phyloP scores from a whole-genome alignment of 2,113 vertebrate species.

The Dipodomys ordii region DNA sequence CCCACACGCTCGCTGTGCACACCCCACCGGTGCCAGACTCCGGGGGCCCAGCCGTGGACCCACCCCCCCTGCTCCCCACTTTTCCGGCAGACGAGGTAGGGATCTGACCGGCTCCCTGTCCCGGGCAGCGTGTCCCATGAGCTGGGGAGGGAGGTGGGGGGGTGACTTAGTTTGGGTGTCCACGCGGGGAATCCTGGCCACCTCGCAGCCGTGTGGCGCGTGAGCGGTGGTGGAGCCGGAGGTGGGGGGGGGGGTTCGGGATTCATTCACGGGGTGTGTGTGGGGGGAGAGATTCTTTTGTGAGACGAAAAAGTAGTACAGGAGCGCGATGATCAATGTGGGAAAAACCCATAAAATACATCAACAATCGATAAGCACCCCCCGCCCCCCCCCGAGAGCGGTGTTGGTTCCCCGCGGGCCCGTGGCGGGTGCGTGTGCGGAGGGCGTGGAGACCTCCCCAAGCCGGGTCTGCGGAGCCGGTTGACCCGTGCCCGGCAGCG shows the following conservation, averaged over 20 bases:
- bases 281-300: not conserved
- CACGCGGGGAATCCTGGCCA: not conserved
- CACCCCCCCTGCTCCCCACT: not conserved
- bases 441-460: not conserved
- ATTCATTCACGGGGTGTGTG: not conserved
- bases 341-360: not conserved
- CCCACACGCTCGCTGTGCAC: not conserved
- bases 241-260: not conserved
- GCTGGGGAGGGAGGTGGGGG: not conserved
- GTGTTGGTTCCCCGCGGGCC: too few species aligned
- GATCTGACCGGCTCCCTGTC: not conserved
- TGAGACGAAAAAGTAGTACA: slow-evolving; percentile 23
- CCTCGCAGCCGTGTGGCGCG: not conserved
- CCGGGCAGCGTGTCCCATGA: not conserved
- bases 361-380: too few species aligned
- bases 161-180: not conserved
- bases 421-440: too few species aligned
- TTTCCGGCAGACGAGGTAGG: not conserved
- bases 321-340: not conserved
- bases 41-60: not conserved
- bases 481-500: not conserved
- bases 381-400: too few species aligned
- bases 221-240: not conserved
- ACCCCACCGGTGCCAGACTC: not conserved
- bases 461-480: not conserved